Conservation (phyloP, 2,113 vertebrate species). For the Grus americana region DNA sequence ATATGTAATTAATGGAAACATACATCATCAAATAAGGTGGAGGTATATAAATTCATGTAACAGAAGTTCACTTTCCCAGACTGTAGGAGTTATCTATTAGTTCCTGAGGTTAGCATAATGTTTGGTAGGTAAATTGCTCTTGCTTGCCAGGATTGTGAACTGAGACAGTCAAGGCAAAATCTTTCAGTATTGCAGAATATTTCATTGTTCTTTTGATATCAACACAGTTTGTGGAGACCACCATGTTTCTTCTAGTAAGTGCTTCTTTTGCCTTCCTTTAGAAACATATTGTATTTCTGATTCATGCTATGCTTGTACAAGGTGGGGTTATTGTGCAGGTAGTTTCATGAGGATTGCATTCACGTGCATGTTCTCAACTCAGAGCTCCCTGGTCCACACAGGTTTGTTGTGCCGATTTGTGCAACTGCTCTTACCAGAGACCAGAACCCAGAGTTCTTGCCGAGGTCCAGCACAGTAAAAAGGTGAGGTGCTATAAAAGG, state of each 20-base stretch:
- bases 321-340: background rate
- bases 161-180: background rate
- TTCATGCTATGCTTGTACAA: background rate
- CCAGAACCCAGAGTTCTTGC: background rate
- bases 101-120: background rate
- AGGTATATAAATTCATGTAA: background rate
- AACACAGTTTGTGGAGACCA: background rate
- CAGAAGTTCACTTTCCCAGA: background rate
- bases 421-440: background rate
- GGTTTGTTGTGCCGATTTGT: background rate
- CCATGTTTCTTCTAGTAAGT: background rate
- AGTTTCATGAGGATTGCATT: background rate
- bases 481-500: background rate
- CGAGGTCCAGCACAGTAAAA: background rate
- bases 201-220: background rate
- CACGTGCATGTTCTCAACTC: background rate
- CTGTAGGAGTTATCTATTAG: background rate
- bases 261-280: background rate
- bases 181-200: background rate
- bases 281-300: background rate
- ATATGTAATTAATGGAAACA: background rate
- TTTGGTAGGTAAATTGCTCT: background rate
- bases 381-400: background rate
- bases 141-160: background rate
- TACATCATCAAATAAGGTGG: background rate